Conservation (phyloP, 1,140 invertebrate genomes). For the Bombus breviceps region DNA sequence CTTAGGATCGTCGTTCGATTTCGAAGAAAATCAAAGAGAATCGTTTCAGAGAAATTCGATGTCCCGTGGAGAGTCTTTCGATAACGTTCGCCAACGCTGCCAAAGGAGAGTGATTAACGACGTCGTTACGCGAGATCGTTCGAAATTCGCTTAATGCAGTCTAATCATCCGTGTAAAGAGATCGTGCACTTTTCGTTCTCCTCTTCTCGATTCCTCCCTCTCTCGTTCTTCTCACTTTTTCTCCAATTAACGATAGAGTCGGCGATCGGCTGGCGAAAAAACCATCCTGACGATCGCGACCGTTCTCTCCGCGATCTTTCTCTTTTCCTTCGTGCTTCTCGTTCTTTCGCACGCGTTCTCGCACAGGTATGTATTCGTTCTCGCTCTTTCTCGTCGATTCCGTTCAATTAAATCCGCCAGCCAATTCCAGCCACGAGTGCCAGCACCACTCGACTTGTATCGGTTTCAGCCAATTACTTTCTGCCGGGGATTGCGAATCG, state of each 20-base stretch:
- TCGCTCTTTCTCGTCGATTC: constrained; percentile 57
- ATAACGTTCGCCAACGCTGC: background rate
- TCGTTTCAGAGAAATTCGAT: constrained; percentile 15
- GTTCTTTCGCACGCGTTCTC: background rate
- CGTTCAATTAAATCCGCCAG: constrained; percentile 65
- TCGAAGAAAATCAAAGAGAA: background rate
- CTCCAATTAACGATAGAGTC: constrained; percentile 44
- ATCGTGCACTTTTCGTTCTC: constrained; percentile 21
- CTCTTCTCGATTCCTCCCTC: background rate
- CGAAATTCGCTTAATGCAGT: constrained; percentile 32
- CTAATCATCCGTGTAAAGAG: constrained; percentile 52
- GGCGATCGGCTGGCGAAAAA: background rate
- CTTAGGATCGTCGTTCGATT: background rate
- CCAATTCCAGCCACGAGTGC: constrained; percentile 55
- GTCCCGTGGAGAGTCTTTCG: background rate
- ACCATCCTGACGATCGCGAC: constrained; percentile 37
- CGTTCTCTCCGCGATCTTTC: background rate
- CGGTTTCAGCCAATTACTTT: constrained; percentile 72
- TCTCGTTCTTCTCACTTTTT: constrained; percentile 1
- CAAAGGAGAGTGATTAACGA: constrained; percentile 49
- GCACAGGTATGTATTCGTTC: background rate
- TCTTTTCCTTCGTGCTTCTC: background rate
- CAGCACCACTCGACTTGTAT: constrained; percentile 65
- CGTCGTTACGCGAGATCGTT: constrained; percentile 19
- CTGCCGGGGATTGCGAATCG: constrained; percentile 33